Evolutionary conservation across 2,113 vertebrate genomes (phyloP).

Genomic region (Paramisgurnus dabryanus): DNA sequence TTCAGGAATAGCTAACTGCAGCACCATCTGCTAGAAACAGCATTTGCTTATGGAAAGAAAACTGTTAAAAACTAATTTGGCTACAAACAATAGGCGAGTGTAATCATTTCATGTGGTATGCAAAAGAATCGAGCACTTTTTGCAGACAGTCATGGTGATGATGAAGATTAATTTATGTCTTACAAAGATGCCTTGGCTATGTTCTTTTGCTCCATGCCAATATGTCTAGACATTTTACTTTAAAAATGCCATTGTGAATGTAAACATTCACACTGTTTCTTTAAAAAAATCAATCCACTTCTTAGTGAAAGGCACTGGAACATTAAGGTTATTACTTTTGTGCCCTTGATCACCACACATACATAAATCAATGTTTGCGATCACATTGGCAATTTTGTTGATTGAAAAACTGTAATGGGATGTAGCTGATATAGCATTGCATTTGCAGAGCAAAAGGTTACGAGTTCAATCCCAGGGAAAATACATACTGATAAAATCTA

Average conservation of each 20-base stretch:
- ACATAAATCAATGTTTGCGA: neutral
- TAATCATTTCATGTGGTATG: neutral
- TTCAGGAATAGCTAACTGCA: constrained; percentile 11
- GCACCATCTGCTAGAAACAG: constrained; percentile 1
- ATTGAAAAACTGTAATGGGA: neutral
- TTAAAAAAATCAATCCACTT: constrained; percentile 17
- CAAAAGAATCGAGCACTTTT: constrained; percentile 33
- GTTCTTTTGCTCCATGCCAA: constrained; percentile 18
- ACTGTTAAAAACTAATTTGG: constrained; percentile 5
- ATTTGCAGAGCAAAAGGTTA: too few species aligned
- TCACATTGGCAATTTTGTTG: neutral
- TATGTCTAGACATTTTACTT: constrained; percentile 10
- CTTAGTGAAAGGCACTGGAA: constrained; percentile 1
- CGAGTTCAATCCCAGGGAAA: too few species aligned
- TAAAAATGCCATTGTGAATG: constrained; percentile 1
- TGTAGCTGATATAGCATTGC: too few species aligned
- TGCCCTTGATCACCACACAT: constrained; percentile 1
- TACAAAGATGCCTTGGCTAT: constrained; percentile 45
- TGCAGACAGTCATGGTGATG: constrained; percentile 44
- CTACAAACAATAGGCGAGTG: neutral
- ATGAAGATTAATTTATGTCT: constrained; percentile 47
- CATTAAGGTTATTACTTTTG: constrained; percentile 22
- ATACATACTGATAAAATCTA: too few species aligned
- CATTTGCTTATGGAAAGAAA: neutral
- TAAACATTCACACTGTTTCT: neutral